Conservation (phyloP, 2,888 invertebrate genomes). For the Dasypogon diadema region DNA sequence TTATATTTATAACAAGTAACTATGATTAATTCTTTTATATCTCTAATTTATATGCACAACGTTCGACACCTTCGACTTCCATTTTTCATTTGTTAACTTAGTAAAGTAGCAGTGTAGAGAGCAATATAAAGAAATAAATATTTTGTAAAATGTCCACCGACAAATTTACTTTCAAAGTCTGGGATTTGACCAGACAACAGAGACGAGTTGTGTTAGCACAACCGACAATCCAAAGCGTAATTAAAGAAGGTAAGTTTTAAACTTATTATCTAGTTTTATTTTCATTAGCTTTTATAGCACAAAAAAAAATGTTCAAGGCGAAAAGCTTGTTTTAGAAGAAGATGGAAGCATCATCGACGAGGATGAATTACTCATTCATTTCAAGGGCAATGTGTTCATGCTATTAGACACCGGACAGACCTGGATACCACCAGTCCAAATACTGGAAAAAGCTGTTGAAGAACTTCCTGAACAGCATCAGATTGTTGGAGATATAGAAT, state of each 20-base stretch:
- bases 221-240: conserved; percentile 13
- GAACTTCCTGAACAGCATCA: not conserved
- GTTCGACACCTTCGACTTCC: too few species aligned
- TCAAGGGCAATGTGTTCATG: not conserved
- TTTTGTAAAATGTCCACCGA: too few species aligned
- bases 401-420: not conserved
- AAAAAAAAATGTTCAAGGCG: not conserved
- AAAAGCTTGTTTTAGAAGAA: not conserved
- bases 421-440: not conserved
- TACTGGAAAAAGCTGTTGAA: not conserved
- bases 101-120: too few species aligned
- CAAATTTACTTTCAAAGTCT: too few species aligned
- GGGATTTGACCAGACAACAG: too few species aligned
- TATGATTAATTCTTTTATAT: too few species aligned
- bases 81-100: too few species aligned
- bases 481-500: not conserved
- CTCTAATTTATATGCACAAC: too few species aligned
- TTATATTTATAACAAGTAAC: too few species aligned
- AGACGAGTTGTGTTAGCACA: not conserved
- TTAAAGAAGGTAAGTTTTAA: conserved; percentile 21
- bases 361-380: not conserved
- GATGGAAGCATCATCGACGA: not conserved
- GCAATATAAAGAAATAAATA: too few species aligned
- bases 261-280: conserved; percentile 17
- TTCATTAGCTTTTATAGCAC: not conserved